These are phyloP conservation scores for Exephanes ischioxanthus DNA, from an alignment of 2,888 invertebrate species.

Conservation along the genomic window DNA sequence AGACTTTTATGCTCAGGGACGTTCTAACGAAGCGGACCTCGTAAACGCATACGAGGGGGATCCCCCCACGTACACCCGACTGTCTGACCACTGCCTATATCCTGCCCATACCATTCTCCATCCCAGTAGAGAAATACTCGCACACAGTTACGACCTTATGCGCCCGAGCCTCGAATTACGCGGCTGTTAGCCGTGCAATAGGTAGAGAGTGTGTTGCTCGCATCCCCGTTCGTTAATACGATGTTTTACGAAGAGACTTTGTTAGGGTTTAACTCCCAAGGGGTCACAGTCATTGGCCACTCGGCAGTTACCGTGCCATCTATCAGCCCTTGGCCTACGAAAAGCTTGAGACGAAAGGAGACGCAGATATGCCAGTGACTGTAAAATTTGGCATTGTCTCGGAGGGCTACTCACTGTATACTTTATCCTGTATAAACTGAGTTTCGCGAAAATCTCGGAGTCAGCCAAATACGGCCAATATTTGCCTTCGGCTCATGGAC, in stretches of 20 bases:
- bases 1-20: slow-evolving; percentile 77
- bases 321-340: background rate
- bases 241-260: slow-evolving; percentile 54
- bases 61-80: slow-evolving; percentile 26
- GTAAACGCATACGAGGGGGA: slow-evolving; percentile 73
- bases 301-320: background rate
- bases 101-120: slow-evolving; percentile 12
- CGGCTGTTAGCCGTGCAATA: slow-evolving; percentile 71
- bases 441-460: background rate
- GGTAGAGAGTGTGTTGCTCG: slow-evolving; percentile 43
- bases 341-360: background rate
- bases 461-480: slow-evolving; percentile 41
- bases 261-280: background rate
- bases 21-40: slow-evolving; percentile 78
- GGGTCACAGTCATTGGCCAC: slow-evolving; percentile 9
- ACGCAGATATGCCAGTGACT: background rate
- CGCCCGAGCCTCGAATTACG: slow-evolving; percentile 74
- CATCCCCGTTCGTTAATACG: slow-evolving; percentile 49
- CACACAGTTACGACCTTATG: slow-evolving; percentile 73
- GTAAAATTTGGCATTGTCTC: background rate
- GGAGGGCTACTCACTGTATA: background rate
- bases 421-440: background rate
- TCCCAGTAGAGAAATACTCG: background rate
- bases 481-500: background rate
- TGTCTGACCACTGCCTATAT: slow-evolving; percentile 6